These are phyloP conservation scores for Gallinago solitaria DNA, from an alignment of 2,797 vertebrate genomes.

Conservation along the genomic window DNA sequence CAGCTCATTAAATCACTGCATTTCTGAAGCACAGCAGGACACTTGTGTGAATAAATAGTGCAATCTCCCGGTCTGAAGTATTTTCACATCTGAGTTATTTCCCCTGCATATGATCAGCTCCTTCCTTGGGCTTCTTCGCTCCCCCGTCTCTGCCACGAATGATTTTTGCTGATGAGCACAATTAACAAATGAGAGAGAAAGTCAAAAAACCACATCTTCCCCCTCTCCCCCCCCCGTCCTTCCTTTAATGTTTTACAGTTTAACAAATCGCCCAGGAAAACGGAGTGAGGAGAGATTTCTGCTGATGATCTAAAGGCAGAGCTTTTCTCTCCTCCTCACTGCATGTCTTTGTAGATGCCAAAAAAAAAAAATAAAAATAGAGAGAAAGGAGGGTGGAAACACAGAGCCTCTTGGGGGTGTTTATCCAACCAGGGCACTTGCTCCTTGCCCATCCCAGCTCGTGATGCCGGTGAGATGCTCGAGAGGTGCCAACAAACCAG, in stretches of 20 bases:
- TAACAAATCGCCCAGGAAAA: constrained; percentile 41
- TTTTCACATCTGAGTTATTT: constrained; percentile 77
- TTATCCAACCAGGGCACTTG: background rate
- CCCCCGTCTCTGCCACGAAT: background rate
- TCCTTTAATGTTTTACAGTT: constrained; percentile 20
- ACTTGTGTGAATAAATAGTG: constrained; percentile 77
- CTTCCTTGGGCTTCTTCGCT: background rate
- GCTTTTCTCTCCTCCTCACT: background rate
- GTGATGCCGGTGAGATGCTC: background rate
- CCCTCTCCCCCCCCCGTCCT: background rate
- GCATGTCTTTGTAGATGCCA: background rate
- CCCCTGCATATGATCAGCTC: constrained; percentile 69
- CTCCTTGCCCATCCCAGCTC: background rate
- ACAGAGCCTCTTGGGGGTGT: background rate
- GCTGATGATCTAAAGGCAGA: constrained; percentile 2
- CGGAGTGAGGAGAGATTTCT: background rate
- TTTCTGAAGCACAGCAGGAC: constrained; percentile 78
- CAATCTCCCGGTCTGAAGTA: constrained; percentile 76
- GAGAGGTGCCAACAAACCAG: background rate
- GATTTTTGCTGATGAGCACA: constrained; percentile 76
- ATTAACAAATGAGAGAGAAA: constrained; percentile 72
- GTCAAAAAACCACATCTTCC: background rate
- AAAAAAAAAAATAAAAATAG: background rate
- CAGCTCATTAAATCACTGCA: constrained; percentile 78
- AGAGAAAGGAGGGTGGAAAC: background rate